Evolutionary conservation across 2,113 vertebrate species (phyloP).

Genomic region (Calonectris borealis): DNA sequence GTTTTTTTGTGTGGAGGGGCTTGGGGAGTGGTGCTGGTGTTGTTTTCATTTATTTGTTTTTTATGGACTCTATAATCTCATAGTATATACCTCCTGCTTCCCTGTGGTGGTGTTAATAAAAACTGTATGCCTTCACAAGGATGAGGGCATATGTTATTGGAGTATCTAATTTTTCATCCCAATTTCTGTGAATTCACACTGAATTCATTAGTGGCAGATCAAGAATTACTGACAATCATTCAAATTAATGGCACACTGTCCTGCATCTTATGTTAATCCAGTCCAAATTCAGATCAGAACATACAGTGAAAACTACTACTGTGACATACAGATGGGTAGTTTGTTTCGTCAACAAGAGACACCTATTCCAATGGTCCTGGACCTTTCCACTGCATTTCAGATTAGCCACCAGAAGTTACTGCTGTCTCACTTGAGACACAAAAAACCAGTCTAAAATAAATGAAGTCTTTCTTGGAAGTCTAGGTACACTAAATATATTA

Average conservation of each 20-base stretch:
- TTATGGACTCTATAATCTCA: not conserved
- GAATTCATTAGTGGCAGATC: not conserved
- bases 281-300: not conserved
- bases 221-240: not conserved
- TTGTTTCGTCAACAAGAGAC: not conserved
- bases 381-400: not conserved
- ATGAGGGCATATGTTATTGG: not conserved
- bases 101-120: not conserved
- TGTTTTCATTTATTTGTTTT: not conserved
- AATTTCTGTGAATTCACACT: not conserved
- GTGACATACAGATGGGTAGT: rapidly evolving
- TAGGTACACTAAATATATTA: not conserved
- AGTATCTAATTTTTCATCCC: not conserved
- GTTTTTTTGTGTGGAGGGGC: not conserved
- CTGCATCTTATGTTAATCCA: not conserved
- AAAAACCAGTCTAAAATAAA: not conserved
- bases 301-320: not conserved
- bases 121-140: not conserved
- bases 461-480: not conserved
- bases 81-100: not conserved
- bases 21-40: not conserved
- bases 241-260: not conserved
- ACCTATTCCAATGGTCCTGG: not conserved
- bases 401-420: not conserved
- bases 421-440: not conserved